These are phyloP conservation scores for Alectura lathami DNA, from an alignment of 2,113 vertebrate genomes.

Conservation along the genomic window DNA sequence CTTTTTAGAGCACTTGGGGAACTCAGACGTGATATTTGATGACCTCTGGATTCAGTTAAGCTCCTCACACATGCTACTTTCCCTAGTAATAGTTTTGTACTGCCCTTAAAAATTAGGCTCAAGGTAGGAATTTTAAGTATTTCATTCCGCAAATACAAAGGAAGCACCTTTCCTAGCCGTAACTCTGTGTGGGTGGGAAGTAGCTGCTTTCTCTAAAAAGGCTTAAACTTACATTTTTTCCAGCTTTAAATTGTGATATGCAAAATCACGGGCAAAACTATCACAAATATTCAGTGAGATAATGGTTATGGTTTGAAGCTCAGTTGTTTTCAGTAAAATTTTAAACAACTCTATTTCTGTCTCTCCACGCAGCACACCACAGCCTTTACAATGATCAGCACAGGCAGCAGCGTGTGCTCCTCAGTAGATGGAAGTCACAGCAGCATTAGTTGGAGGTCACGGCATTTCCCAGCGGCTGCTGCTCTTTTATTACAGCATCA, in stretches of 20 bases:
- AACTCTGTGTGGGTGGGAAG: background rate
- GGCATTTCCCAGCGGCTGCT: rapidly evolving
- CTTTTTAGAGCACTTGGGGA: background rate
- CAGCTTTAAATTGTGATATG: background rate
- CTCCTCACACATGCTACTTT: background rate
- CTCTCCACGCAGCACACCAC: background rate
- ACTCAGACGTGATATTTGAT: background rate
- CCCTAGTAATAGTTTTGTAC: rapidly evolving
- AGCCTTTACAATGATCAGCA: background rate
- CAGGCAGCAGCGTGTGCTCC: rapidly evolving
- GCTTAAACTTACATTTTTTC: background rate
- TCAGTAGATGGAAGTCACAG: rapidly evolving
- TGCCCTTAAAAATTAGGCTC: background rate
- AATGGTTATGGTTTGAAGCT: background rate
- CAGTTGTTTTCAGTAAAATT: background rate
- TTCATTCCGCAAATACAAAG: background rate
- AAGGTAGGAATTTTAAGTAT: background rate
- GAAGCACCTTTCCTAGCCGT: background rate
- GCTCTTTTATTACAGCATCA: too few relatives aligned
- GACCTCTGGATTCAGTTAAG: background rate
- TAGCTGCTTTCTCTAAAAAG: background rate
- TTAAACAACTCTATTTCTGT: background rate
- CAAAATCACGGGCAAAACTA: background rate
- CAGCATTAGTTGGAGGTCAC: background rate
- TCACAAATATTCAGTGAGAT: background rate